These are phyloP conservation scores for Drosophila pruinosa DNA, from an alignment of 1,140 invertebrate species.

Conservation along the genomic window DNA sequence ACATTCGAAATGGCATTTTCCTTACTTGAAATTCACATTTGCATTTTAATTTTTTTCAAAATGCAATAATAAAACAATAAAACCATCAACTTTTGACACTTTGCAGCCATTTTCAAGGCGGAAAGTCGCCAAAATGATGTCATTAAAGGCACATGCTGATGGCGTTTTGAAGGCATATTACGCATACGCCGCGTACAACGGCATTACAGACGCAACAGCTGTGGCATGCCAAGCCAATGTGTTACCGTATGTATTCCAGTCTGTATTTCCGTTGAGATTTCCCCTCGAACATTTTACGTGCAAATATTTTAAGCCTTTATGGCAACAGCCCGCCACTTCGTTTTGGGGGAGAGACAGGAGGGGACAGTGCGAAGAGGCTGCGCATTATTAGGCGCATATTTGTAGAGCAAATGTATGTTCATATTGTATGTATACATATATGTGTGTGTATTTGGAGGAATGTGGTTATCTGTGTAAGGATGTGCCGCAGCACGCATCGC, in stretches of 20 bases:
- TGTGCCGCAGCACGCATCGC: conserved; percentile 45
- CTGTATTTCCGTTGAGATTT: conserved; percentile 64
- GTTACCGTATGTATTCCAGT: neutral
- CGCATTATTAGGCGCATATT: conserved; percentile 77
- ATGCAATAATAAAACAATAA: conserved; percentile 76
- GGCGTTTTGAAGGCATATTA: conserved; percentile 74
- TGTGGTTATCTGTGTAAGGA: conserved; percentile 35
- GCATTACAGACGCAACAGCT: conserved; percentile 59
- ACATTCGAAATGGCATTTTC: neutral
- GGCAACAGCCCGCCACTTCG: conserved; percentile 9
- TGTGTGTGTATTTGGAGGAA: neutral
- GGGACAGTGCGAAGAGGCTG: conserved; percentile 15
- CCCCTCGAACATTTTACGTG: conserved; percentile 70
- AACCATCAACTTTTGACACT: conserved; percentile 76
- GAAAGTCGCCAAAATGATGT: conserved; percentile 63
- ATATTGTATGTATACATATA: neutral
- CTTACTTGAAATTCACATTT: conserved; percentile 41
- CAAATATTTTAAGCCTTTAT: conserved; percentile 77
- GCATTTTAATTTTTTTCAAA: conserved; percentile 62
- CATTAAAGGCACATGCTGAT: conserved; percentile 80
- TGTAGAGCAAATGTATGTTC: conserved; percentile 61
- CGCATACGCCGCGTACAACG: conserved; percentile 66
- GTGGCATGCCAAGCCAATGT: conserved; percentile 48
- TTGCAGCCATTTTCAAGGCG: conserved; percentile 60
- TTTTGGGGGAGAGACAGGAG: neutral